These are phyloP conservation scores for Gnatocerus cornutus DNA, from an alignment of 2,888 invertebrate species.

Conservation along the genomic window DNA sequence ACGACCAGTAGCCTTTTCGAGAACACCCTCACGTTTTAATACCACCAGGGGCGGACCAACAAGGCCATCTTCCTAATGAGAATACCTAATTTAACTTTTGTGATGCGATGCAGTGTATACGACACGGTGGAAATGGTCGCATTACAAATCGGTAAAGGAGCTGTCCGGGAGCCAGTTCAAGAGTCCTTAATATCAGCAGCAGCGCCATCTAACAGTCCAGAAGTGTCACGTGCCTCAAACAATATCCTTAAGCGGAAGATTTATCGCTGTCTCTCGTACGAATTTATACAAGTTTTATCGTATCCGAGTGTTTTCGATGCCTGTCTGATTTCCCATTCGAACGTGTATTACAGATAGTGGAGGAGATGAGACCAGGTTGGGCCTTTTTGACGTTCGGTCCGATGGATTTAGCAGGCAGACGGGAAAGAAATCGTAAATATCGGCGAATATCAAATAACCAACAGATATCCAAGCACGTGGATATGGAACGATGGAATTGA, in stretches of 20 bases:
- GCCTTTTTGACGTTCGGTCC: conserved; percentile 60
- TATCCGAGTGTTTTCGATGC: conserved; percentile 64
- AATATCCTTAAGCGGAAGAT: conserved; percentile 67
- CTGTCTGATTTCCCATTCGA: conserved; percentile 57
- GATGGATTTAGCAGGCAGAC: conserved; percentile 63
- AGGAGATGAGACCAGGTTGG: conserved; percentile 56
- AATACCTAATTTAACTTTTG: too few relatives aligned
- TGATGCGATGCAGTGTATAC: too few relatives aligned
- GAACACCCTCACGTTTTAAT: conserved; percentile 5
- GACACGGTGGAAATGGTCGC: conserved; percentile 25
- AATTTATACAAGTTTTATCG: conserved; percentile 69
- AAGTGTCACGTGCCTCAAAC: conserved; percentile 69
- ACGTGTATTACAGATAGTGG: conserved; percentile 61
- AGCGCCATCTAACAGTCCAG: conserved; percentile 61
- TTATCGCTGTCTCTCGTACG: conserved; percentile 64
- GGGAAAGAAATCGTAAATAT: conserved; percentile 68
- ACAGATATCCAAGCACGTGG: conserved; percentile 51
- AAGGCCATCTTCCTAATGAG: too few relatives aligned
- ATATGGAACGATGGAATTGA: conserved; percentile 58
- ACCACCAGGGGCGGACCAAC: neutral
- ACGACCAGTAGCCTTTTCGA: conserved; percentile 7
- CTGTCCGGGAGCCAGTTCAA: conserved; percentile 56
- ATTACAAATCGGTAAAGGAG: conserved; percentile 56
- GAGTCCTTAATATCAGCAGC: conserved; percentile 65
- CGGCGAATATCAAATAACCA: conserved; percentile 68